Conservation (phyloP, 1,140 invertebrate species). For the Portunus trituberculatus region DNA sequence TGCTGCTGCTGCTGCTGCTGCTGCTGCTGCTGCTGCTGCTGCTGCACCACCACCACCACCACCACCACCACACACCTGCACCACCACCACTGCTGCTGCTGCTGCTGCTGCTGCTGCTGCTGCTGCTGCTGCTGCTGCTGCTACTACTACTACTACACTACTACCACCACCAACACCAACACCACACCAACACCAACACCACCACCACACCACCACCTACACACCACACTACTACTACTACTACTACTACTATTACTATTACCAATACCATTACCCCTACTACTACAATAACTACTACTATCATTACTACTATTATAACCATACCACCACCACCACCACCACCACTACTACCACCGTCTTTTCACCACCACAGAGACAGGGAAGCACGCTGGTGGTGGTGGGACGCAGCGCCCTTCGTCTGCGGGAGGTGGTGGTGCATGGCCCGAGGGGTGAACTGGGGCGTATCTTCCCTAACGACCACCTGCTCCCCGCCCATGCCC, state of each 20-base stretch:
- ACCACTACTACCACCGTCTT: not conserved
- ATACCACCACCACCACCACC: not conserved
- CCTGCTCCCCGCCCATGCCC: not conserved
- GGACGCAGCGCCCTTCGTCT: not conserved
- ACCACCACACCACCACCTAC: not conserved
- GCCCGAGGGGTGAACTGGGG: not conserved
- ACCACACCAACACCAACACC: not conserved
- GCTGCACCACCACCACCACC: not conserved
- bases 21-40: too few relatives aligned
- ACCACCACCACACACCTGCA: not conserved
- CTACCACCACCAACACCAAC: not conserved
- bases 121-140: constrained; percentile 18
- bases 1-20: too few relatives aligned
- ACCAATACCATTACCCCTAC: not conserved
- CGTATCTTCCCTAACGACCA: not conserved
- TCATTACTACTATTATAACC: not conserved
- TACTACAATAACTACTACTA: not conserved
- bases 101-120: not conserved
- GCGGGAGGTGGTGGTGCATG: constrained; percentile 45
- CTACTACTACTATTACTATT: not conserved
- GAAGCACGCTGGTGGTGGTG: constrained; percentile 61
- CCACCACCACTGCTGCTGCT: not conserved
- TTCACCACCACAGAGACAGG: constrained; percentile 39
- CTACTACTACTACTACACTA: not conserved
- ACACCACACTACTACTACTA: not conserved